Conservation (phyloP, 2,113 vertebrate genomes). For the Atlantisia rogersi region DNA sequence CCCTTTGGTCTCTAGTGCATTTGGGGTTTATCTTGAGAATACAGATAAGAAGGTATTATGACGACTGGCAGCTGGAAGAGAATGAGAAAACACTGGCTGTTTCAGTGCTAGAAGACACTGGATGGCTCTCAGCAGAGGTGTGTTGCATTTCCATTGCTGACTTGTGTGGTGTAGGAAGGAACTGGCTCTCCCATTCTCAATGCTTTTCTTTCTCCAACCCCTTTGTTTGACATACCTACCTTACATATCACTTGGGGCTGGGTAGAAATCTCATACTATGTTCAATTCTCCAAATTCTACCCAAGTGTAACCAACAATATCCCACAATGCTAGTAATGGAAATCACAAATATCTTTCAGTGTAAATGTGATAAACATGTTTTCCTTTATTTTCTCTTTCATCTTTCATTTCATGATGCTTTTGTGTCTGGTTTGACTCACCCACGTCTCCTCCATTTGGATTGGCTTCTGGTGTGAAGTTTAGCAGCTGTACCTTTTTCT, state of each 20-base stretch:
- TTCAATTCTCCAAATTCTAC: background rate
- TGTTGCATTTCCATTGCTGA: background rate
- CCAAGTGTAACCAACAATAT: background rate
- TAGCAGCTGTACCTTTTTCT: slow-evolving; percentile 29
- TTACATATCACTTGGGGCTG: background rate
- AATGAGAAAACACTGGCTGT: background rate
- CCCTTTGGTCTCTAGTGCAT: background rate
- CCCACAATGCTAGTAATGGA: background rate
- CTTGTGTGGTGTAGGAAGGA: background rate
- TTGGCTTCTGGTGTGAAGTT: slow-evolving; percentile 36
- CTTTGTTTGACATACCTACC: background rate
- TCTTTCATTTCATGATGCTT: background rate
- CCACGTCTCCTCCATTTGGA: background rate
- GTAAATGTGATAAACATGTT: background rate
- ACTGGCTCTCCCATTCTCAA: background rate
- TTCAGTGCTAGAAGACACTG: background rate
- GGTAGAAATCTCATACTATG: background rate
- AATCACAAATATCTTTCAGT: background rate
- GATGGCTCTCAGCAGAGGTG: background rate
- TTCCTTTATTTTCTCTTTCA: background rate
- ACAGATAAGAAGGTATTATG: background rate
- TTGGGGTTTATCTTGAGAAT: background rate
- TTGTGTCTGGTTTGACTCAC: background rate
- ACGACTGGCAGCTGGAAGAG: background rate
- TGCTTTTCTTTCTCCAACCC: background rate